Base-by-base conservation (phyloP, 2,888 invertebrate genomes). In the Beris chalybata region DNA sequence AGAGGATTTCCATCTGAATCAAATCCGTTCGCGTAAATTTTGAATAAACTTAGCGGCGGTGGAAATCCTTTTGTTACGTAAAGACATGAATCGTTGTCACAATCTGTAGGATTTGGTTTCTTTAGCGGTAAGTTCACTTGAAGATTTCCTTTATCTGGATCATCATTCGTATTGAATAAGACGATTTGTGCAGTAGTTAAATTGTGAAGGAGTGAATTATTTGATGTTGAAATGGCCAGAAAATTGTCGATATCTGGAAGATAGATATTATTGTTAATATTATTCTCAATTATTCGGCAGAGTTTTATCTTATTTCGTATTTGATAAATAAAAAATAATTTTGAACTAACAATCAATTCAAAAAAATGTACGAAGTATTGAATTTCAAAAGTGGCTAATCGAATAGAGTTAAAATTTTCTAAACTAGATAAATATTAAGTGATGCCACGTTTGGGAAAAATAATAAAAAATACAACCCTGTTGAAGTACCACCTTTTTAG, bases 31-130 rank as follows among this genome's bases (percentile, higher is more conserved):
- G 88, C 88, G 77, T 85, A 84, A 52, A 90, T 82, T 76, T 88
- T 87, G 77, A 89, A 90, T 72, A 86, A 84, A 4, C 85, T 84
- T 30, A 85, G 82, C 0, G 89, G 89, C 2, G 89, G 88, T 54
- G 85, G 74, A 71, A 89, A 87, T 0, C 85, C 82, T 1, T 85
- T 82, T 0, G 86, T 84, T 45, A 82, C 76, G 75, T 86, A 89
- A 0, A 80, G 67, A 22, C 69, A 52, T 7, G 54, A 15, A n/a
- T 64, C 59, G 4, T 67, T 65, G 15, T 73, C 74, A 54, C 71
- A 66, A 11, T 76, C 70, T n/a, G 64, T 56, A 4, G 22, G 30
- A 6, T 73, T 67, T 5, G 71, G 70, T 31, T 74, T 61, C 4
- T 2, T 56, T 45, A 69, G 50, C 3, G 76, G 32, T 70, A 73